These are phyloP conservation scores for Phaenicophaeus curvirostris DNA, from an alignment of 2,797 vertebrate species.

Conservation along the genomic window DNA sequence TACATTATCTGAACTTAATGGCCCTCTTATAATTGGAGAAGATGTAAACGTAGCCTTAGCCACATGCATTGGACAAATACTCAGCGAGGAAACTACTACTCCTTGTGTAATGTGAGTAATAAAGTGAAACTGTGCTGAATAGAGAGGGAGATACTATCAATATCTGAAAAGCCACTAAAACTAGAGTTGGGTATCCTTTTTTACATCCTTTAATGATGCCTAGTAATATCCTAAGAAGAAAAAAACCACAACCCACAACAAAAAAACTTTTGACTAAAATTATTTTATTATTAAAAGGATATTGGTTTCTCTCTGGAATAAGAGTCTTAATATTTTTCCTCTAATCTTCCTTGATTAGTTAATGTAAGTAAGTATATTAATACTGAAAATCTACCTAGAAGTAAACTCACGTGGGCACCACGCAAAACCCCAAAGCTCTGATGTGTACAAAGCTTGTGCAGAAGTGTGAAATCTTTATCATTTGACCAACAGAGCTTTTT, in stretches of 20 bases:
- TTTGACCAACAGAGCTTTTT: background rate
- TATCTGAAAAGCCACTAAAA: background rate
- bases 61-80: background rate
- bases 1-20: conserved; percentile 51
- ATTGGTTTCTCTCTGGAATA: background rate
- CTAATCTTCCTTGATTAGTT: background rate
- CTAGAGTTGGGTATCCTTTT: background rate
- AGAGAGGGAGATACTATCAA: background rate
- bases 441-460: background rate
- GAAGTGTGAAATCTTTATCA: background rate
- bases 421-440: background rate
- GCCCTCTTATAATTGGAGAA: conserved; percentile 37
- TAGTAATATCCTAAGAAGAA: background rate
- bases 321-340: background rate
- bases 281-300: background rate
- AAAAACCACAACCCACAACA: too few species aligned
- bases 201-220: background rate
- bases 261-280: background rate
- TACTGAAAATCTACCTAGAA: background rate
- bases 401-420: background rate
- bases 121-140: background rate
- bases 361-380: background rate
- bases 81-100: background rate
- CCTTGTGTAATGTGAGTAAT: background rate
- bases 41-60: conserved; percentile 11